Evolutionary conservation across 2,888 invertebrate species (phyloP), one percentile per base, ranked within the genome.

Genomic region (Diaperis boleti): DNA sequence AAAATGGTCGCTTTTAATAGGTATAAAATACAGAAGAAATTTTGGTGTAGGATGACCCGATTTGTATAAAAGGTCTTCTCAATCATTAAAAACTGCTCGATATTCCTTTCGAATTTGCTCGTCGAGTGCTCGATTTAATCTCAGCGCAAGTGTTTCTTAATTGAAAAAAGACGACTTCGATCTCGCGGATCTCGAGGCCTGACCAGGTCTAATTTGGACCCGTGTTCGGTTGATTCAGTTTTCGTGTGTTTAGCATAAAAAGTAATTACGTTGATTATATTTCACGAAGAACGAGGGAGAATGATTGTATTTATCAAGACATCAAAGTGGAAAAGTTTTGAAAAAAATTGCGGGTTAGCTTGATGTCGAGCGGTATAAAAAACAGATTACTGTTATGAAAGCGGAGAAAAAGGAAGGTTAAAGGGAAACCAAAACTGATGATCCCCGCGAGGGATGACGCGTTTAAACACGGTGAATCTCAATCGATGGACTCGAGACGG

Each of bases 321-420:
- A 67, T 67, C 67, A 64, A 67, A 67, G 67, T 62, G 54, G 50
- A 47, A 67, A 64, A 65, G 64, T 62, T 66, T 57, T 55, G 33
- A 66, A 66, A 66, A 63, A 62, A 59, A 54, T 59, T 61, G 62
- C 66, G 47, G 67, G 64, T 64, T 67, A 65, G 71, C 67, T 69
- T 72, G 71, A 68, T 69, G 71, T 69, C 64, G 67, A 47, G 68
- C 47, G 65, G 68, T 69, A 72, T 70, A 73, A 72, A 72, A 72
- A 72, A 71, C 70, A 72, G 71, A 72, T 72, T 72, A 72, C 71
- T 69, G 72, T 72, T 73, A 73, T 73, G 72, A 73, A 73, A 72
- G 71, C 67, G 64, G 71, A 65, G 62, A 64, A 66, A 68, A 68
- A 65, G 47, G 59, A 62, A 72, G 72, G 72, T 70, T 73, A 69